A percentile compares a stretch with the other conserved stretches of the same genome.
phyloP scores from a whole-genome alignment of 2,888 invertebrate species.

The Lapara coniferarum region DNA sequence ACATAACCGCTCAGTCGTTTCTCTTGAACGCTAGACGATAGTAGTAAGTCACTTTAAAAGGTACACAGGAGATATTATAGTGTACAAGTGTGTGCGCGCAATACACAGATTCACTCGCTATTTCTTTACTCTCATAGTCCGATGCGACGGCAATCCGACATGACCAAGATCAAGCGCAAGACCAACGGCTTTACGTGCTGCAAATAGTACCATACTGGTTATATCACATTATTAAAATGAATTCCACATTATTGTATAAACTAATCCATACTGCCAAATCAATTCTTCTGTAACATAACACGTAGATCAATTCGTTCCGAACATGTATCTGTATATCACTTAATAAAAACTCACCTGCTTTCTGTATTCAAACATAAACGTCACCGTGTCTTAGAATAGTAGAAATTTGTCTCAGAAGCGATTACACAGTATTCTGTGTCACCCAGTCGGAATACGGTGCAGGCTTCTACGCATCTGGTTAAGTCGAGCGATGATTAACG shows the following conservation, averaged over 20 bases:
- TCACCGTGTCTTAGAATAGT: constrained; percentile 46
- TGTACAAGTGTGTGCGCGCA: too few relatives aligned
- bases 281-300: constrained; percentile 74
- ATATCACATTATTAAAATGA: too few relatives aligned
- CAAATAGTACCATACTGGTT: too few relatives aligned
- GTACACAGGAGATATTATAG: too few relatives aligned
- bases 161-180: too few relatives aligned
- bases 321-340: constrained; percentile 58
- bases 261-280: constrained; percentile 44
- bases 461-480: constrained; percentile 50
- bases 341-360: constrained; percentile 61
- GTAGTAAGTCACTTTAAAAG: too few relatives aligned
- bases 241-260: constrained; percentile 30
- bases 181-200: too few relatives aligned
- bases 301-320: constrained; percentile 75
- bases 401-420: constrained; percentile 39
- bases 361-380: constrained; percentile 51
- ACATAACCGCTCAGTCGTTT: too few relatives aligned
- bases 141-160: too few relatives aligned
- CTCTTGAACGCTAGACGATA: too few relatives aligned
- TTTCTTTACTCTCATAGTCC: too few relatives aligned
- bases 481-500: constrained; percentile 58
- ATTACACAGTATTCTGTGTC: constrained; percentile 39
- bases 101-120: too few relatives aligned
- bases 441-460: constrained; percentile 45